Conservation (phyloP, 1,140 invertebrate species). For the Sycophila sp. region DNA sequence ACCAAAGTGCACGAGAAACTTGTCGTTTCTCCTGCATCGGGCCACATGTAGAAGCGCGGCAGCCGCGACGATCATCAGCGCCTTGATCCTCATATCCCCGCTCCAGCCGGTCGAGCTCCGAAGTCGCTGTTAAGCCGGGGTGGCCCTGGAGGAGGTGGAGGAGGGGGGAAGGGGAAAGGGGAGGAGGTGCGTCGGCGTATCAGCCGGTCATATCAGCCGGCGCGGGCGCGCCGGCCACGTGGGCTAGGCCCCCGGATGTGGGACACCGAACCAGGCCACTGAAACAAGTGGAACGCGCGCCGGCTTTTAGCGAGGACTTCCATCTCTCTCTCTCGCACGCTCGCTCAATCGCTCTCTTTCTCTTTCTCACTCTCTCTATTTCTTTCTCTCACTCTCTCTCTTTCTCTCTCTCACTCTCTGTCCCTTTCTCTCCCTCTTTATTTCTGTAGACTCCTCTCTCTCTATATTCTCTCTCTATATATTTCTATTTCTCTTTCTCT, state of each 20-base stretch:
- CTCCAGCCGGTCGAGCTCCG: background rate
- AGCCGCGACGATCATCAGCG: background rate
- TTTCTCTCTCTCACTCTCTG: background rate
- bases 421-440: background rate
- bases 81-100: background rate
- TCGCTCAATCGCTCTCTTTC: background rate
- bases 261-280: constrained; percentile 65
- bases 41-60: constrained; percentile 28
- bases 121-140: background rate
- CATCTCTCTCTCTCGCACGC: background rate
- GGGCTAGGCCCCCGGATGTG: constrained; percentile 45
- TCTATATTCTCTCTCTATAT: background rate
- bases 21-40: constrained; percentile 52
- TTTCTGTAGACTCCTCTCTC: no score
- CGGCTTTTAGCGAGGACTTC: background rate
- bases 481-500: no score
- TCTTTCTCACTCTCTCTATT: no score
- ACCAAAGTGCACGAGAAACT: constrained; percentile 51
- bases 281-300: constrained; percentile 66
- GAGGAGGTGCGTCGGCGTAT: background rate
- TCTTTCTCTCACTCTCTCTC: background rate
- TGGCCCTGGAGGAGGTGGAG: background rate
- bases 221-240: no score
- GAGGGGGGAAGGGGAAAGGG: background rate
- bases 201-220: background rate